These are phyloP conservation scores for Sympetrum striolatum DNA, from an alignment of 2,888 invertebrate genomes.

Conservation along the genomic window DNA sequence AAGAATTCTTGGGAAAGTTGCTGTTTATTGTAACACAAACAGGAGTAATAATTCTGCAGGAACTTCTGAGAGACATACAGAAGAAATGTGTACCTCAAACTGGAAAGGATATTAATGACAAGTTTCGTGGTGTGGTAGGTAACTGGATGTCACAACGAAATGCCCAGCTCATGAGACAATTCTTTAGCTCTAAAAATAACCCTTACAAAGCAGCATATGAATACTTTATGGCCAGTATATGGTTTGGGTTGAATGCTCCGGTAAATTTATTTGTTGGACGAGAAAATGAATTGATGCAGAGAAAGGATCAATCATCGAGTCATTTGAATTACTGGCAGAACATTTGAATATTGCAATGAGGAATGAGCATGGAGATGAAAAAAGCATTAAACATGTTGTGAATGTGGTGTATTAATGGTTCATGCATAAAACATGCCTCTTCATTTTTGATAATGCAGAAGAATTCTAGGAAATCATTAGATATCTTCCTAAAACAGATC, in stretches of 20 bases:
- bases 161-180: background rate
- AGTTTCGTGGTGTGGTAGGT: background rate
- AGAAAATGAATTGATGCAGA: slow-evolving; percentile 39
- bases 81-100: background rate
- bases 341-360: slow-evolving; percentile 20
- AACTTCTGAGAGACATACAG: background rate
- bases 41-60: background rate
- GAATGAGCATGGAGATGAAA: slow-evolving; percentile 32
- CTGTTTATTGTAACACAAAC: background rate
- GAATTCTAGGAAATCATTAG: background rate
- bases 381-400: slow-evolving; percentile 17
- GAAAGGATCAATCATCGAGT: background rate
- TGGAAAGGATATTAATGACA: background rate
- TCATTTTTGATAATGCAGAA: slow-evolving; percentile 47
- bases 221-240: background rate
- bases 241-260: background rate
- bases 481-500: slow-evolving; percentile 19
- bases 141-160: background rate
- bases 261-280: background rate
- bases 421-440: slow-evolving; percentile 32
- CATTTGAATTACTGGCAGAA: slow-evolving; percentile 39
- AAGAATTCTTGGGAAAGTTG: background rate
- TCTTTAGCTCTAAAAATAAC: background rate
- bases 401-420: slow-evolving; percentile 44
- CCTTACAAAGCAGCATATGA: background rate